Evolutionary conservation across 2,797 vertebrate genomes (phyloP).

Genomic region (Sebastes diaconus): DNA sequence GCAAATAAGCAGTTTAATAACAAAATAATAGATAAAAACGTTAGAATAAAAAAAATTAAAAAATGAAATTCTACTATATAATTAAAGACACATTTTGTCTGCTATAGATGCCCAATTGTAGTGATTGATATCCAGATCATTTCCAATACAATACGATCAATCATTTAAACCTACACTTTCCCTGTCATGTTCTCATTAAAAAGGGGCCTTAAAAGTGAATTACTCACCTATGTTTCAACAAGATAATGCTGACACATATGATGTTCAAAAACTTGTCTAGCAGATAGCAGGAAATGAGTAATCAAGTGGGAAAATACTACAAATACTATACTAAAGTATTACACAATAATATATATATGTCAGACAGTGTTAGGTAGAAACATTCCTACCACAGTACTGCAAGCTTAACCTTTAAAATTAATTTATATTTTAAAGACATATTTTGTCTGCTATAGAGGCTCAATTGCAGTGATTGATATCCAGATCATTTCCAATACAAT

Average conservation of each 20-base stretch:
- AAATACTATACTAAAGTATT: too few species aligned
- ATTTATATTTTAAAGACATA: too few species aligned
- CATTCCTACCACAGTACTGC: not conserved
- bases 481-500: too few species aligned
- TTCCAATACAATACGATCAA: not conserved
- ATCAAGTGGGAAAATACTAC: not conserved
- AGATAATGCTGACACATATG: conserved; percentile 46
- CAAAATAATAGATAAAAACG: too few species aligned
- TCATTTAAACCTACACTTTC: not conserved
- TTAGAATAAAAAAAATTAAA: too few species aligned
- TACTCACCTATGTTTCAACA: not conserved
- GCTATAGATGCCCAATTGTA: too few species aligned
- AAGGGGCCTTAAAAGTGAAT: not conserved
- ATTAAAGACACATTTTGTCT: too few species aligned
- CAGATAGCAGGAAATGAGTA: conserved; percentile 38
- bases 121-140: not conserved
- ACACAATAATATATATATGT: not conserved
- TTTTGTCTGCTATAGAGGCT: too few species aligned
- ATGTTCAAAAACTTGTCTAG: conserved; percentile 31
- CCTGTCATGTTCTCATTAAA: not conserved
- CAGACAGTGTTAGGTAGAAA: not conserved
- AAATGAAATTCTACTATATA: too few species aligned
- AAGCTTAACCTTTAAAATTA: too few species aligned
- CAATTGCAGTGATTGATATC: too few species aligned
- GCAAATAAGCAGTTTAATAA: too few species aligned